Evolutionary conservation across 2,797 vertebrate species (phyloP), one percentile per base, ranked within the genome.

Genomic region (Paedocypris micromegethes): DNA sequence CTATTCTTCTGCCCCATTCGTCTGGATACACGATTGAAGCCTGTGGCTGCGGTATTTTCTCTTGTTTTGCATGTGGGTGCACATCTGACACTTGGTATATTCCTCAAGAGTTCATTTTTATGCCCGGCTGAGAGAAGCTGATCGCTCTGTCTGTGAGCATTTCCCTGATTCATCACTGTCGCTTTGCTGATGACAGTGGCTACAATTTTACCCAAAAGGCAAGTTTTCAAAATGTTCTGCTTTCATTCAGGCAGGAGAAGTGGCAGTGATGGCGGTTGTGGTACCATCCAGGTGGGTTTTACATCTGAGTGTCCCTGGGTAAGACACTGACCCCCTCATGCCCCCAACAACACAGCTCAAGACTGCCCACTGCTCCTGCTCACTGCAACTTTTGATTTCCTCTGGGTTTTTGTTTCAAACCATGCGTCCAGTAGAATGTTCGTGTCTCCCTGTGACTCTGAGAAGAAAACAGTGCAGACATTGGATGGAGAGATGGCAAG

Each of bases 11-110:
- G 68, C 65, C 73, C 72, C 65, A 72, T 72, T 76, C 73, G 71
- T 73, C 57, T 42, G 59, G 60, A 54, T 64, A 47, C 46, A 63
- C 70, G 58, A 66, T 48, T 58, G 41, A 73, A 66, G 56, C 74
- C 73, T 73, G 9, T 6, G 65, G 72, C 71, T 73, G 74, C 58
- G 70, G 71, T 61, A 68, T 56, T 68, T 69, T 68, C 81, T 79
- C 63, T 75, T 78, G 51, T 60, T 77, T 75, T 78, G 75, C 43
- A 70, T 77, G 68, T 53, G 74, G 61, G 23, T 62, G 63, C 69
- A 39, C 69, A 66, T 70, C 70, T 75, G 65, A 74, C 69, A 50
- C 68, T 69, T 47, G 62, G 66, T 55, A 9, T 63, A 58, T 73
- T 72, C 68, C 68, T 76, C 68, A 52, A 63, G 66, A 73, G 72